Base-by-base conservation (phyloP, 1,140 invertebrate species). In the Scaptodrosophila lebanonensis region DNA sequence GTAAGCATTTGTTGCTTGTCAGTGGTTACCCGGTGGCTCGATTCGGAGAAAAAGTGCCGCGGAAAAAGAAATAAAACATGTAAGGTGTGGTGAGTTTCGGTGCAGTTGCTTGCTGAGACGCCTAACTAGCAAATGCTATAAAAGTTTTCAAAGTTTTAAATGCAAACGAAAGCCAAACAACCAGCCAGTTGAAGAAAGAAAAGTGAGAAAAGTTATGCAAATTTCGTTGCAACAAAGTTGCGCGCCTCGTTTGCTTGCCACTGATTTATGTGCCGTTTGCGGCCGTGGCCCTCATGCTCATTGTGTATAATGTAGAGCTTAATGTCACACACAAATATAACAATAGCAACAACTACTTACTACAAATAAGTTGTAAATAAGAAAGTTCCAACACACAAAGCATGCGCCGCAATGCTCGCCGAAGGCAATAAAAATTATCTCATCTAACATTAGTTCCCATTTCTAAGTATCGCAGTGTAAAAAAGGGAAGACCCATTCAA, bases 141-240 rank as follows among this genome's bases (percentile, higher is more conserved):
- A 69, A 66, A 73, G 40, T 68, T 79, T 27, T 29, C 17, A 39
- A 63, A 79, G 64, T 53, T 68, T 82, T 49, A 82, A 79, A 69
- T 50, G 51, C 54, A 68, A 35, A 44, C 15, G 15, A 36, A 36
- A 45, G 11, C 12, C 2, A 22, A 30, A 15, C 17, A 13, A 20
- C 15, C 30, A 27, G 12, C 17, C 16, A 33, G 36, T 47, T 42
- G 51, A n/a, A 30, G n/a, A 42, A 49, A 20, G 8, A 20, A 40
- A 50, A 38, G 20, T 17, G 42, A 32, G 44, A 39, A 82, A 69
- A 75, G 65, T 79, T 79, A 79, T 79, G 73, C 75, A 79, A 82
- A 82, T 79, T 69, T 73, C 58, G 40, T 63, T 75, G 75, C 75
- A 79, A 66, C 69, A 79, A 70, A 79, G 75, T 82, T 82, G 69